These are phyloP conservation scores for Archivesica marissinica DNA, from an alignment of 1,140 invertebrate species.

Conservation along the genomic window DNA sequence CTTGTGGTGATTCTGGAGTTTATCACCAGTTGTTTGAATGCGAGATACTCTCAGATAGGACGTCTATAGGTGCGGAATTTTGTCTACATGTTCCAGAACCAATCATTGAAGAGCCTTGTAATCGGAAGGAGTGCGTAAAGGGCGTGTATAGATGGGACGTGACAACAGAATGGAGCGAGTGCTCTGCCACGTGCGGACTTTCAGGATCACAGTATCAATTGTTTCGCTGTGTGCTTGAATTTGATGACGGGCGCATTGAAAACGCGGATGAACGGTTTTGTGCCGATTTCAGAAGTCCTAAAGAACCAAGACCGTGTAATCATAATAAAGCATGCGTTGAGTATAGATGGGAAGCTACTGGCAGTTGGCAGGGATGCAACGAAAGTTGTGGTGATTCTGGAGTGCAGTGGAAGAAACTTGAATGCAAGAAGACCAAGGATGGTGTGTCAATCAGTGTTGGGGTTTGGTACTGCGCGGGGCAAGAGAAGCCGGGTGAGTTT, in stretches of 20 bases:
- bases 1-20: slow-evolving; percentile 86
- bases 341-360: slow-evolving; percentile 40
- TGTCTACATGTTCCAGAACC: slow-evolving; percentile 16
- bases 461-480: slow-evolving; percentile 11
- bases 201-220: slow-evolving; percentile 87
- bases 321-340: slow-evolving; percentile 11
- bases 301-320: slow-evolving; percentile 43
- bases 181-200: slow-evolving; percentile 87
- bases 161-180: slow-evolving; percentile 88
- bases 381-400: slow-evolving; percentile 39
- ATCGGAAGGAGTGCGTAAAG: slow-evolving; percentile 8
- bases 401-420: neutral
- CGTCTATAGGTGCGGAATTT: neutral
- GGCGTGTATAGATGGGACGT: slow-evolving; percentile 84
- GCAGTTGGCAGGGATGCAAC: slow-evolving; percentile 33
- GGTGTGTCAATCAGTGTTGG: neutral
- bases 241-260: neutral
- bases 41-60: slow-evolving; percentile 76
- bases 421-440: slow-evolving; percentile 15
- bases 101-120: slow-evolving; percentile 40
- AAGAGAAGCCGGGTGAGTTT: slow-evolving; percentile 8
- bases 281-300: slow-evolving; percentile 20
- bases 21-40: slow-evolving; percentile 88
- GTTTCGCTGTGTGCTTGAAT: slow-evolving; percentile 86
- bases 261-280: slow-evolving; percentile 36